Percentiles rank a stretch among this genome's conserved stretches.
These are phyloP conservation scores for Drosophila helvetica DNA, from an alignment of 2,888 invertebrate genomes.

Conservation along the genomic window DNA sequence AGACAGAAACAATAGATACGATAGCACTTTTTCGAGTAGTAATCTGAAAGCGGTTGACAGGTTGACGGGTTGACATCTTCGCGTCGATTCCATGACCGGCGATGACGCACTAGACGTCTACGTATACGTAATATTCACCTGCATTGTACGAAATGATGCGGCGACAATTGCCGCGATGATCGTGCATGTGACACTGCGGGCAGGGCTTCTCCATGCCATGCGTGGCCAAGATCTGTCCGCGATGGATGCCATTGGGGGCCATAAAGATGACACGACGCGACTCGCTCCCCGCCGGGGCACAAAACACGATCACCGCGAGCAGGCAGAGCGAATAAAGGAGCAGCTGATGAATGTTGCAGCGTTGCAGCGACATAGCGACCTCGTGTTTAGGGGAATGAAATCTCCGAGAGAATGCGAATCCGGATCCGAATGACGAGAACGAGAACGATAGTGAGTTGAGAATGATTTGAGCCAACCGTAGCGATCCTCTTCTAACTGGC, in stretches of 20 bases:
- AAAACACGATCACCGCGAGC: conserved; percentile 61
- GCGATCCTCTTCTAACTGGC: conserved; percentile 39
- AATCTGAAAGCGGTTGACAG: background rate
- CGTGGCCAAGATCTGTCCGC: conserved; percentile 75
- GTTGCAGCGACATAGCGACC: conserved; percentile 42
- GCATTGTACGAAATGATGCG: conserved; percentile 76
- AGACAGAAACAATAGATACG: conserved; percentile 1
- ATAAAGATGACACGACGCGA: conserved; percentile 79
- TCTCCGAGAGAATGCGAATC: background rate
- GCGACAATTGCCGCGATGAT: conserved; percentile 81
- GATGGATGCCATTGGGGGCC: conserved; percentile 63
- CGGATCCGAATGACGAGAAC: background rate
- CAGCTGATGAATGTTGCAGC: conserved; percentile 43
- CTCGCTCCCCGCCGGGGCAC: conserved; percentile 61
- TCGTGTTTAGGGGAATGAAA: background rate
- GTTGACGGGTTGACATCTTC: background rate
- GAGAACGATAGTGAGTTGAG: background rate
- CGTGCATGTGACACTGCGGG: conserved; percentile 79
- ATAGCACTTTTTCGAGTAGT: conserved; percentile 4
- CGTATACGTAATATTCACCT: conserved; percentile 56
- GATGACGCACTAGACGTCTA: conserved; percentile 17
- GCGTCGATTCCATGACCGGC: background rate
- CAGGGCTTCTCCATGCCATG: conserved; percentile 73
- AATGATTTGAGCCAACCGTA: conserved; percentile 17
- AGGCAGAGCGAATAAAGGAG: conserved; percentile 57